Conservation (phyloP, 2,113 vertebrate genomes). For the Odobenus rosmarus region DNA sequence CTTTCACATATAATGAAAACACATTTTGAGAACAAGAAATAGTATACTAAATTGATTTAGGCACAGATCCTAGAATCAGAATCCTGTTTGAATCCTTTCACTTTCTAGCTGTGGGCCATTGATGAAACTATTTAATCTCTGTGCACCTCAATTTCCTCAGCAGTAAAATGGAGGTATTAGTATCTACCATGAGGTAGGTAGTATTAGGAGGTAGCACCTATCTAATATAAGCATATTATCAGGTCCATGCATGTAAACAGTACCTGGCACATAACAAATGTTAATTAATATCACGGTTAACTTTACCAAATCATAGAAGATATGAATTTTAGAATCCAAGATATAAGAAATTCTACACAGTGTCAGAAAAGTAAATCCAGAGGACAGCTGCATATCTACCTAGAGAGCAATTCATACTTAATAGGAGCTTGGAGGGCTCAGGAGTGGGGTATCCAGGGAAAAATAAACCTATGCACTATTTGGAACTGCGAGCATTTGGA, state of each 20-base stretch:
- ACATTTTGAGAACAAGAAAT: background rate
- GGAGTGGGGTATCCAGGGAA: background rate
- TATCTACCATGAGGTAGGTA: background rate
- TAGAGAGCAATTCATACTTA: background rate
- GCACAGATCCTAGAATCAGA: background rate
- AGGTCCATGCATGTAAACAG: background rate
- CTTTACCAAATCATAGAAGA: background rate
- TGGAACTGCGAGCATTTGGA: background rate
- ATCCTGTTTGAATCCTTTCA: background rate
- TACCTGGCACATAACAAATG: background rate
- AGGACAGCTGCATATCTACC: background rate
- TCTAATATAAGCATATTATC: background rate
- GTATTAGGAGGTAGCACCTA: background rate
- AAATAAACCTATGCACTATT: background rate
- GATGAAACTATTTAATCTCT: background rate
- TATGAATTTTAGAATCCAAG: background rate
- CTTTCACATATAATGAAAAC: background rate
- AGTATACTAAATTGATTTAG: background rate
- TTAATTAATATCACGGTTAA: background rate
- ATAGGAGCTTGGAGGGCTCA: background rate
- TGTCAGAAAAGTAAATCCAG: background rate
- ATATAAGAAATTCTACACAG: background rate
- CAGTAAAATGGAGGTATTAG: background rate
- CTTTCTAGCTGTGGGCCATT: background rate
- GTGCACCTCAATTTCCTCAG: background rate